Percentiles rank a stretch among this genome's conserved stretches.
Evolutionary conservation across 1,140 invertebrate genomes (phyloP).

Genomic region (Eriocheir sinensis): DNA sequence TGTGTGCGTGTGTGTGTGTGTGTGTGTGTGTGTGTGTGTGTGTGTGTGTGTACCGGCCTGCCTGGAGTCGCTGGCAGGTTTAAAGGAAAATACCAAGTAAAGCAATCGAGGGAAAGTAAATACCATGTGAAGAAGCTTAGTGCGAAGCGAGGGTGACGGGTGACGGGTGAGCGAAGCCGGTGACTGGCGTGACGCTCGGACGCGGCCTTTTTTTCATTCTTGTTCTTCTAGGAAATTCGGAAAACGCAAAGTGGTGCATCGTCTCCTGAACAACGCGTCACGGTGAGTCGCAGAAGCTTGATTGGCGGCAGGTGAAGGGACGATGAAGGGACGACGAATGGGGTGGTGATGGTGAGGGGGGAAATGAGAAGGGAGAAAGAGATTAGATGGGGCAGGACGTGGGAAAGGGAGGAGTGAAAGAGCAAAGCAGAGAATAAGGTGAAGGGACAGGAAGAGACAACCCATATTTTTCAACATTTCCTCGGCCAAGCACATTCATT

Average conservation of each 20-base stretch:
- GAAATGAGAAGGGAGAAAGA: too few species aligned
- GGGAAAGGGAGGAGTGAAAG: too few species aligned
- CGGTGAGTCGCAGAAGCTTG: background rate
- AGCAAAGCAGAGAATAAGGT: too few species aligned
- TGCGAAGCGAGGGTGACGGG: background rate
- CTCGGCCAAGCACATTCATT: too few species aligned
- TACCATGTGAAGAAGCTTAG: background rate
- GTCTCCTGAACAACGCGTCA: background rate
- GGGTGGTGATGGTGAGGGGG: background rate
- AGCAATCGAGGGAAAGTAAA: background rate
- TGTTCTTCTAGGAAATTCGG: constrained; percentile 29
- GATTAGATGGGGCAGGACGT: too few species aligned
- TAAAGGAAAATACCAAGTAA: background rate
- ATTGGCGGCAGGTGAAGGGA: background rate
- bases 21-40: too few species aligned
- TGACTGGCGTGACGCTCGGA: background rate
- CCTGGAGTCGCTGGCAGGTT: background rate
- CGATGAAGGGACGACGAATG: too few species aligned
- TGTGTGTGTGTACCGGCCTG: background rate
- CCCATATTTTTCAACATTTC: too few species aligned
- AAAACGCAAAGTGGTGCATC: background rate
- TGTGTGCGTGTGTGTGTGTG: background rate
- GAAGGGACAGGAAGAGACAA: too few species aligned
- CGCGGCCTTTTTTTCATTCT: constrained; percentile 7
- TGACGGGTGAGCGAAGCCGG: constrained; percentile 22